Evolutionary conservation across 2,888 invertebrate species (phyloP), one percentile per base, ranked within the genome.

Genomic region (Habroteleia sp.): DNA sequence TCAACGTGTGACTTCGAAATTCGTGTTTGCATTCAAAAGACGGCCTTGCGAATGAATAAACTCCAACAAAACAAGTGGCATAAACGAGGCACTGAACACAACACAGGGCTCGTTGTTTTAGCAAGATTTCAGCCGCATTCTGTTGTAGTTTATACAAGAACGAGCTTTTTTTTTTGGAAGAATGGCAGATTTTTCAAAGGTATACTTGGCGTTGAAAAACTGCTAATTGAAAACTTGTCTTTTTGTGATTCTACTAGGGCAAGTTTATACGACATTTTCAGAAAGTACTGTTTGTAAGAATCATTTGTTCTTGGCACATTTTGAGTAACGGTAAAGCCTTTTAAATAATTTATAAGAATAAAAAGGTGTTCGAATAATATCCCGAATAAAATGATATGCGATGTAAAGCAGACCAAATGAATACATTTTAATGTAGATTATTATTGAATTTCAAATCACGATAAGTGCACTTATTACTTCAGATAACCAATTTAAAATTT

Each of bases 41-140:
- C 31, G 62, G 29, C 27, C 17, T 50, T 11, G 23, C 20, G 65
- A 27, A 65, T 31, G 52, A 65, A 65, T 65, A 44, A 52, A 65
- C 41, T 23, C 20, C 11, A 33, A 41, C 41, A 41, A 63, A 63
- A 63, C 65, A 65, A 65, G 52, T 44, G 31, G 44, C 44, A 42
- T 33, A 65, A 65, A 65, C 54, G 54, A 65, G 37, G n/a, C 14
- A 33, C n/a, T 23, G 42, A 11, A 11, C 14, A 4, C 33, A 11
- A 13, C 33, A 7, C 11, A 14, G 37, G n/a, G 14, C 44, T 23
- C 27, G 46, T 60, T 60, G 60, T 46, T 60, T 60, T 7, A 42
- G 42, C 13, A 25, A 33, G 42, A 20, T 29, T 54, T 25, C 27
- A 23, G 11, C 41, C 8, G 31, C 31, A 3, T 3, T 42, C 25